Conservation (phyloP, 2,888 invertebrate species). For the Argyresthia albistria region DNA sequence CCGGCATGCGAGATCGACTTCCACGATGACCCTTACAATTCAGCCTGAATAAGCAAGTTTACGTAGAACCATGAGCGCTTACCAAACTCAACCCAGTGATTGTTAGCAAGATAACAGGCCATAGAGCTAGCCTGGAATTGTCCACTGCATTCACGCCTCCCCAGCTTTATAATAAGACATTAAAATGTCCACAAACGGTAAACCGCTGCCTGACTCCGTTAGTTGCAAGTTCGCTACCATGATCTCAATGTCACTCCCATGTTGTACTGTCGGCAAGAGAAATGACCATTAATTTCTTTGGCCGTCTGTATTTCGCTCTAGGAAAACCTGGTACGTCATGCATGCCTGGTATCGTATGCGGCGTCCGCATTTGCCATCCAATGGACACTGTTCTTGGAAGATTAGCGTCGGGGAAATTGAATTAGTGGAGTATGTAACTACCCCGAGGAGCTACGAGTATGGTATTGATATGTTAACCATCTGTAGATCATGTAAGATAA, state of each 20-base stretch:
- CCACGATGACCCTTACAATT: slow-evolving; percentile 1
- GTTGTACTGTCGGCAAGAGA: background rate
- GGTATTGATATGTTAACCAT: too few species aligned
- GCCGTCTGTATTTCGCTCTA: too few species aligned
- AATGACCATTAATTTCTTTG: too few species aligned
- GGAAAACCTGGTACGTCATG: too few species aligned
- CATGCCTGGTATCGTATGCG: too few species aligned
- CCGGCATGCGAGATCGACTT: too few species aligned
- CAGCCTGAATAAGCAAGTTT: background rate
- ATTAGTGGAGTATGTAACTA: too few species aligned
- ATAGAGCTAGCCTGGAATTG: slow-evolving; percentile 1
- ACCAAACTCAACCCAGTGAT: slow-evolving; percentile 6
- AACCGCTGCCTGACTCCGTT: slow-evolving; percentile 31
- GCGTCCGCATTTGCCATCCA: too few species aligned
- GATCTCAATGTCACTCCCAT: slow-evolving; percentile 18
- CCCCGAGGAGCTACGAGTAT: too few species aligned
- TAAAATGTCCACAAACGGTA: slow-evolving; percentile 44
- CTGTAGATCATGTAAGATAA: too few species aligned
- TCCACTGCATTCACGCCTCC: slow-evolving; percentile 7
- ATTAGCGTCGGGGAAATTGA: too few species aligned
- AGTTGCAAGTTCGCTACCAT: slow-evolving; percentile 24
- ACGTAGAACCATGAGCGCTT: background rate
- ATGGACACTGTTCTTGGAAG: too few species aligned
- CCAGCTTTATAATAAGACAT: slow-evolving; percentile 10
- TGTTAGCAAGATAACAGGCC: slow-evolving; percentile 7